Evolutionary conservation across 2,888 invertebrate genomes (phyloP).

Genomic region (Teleogryllus oceanicus): DNA sequence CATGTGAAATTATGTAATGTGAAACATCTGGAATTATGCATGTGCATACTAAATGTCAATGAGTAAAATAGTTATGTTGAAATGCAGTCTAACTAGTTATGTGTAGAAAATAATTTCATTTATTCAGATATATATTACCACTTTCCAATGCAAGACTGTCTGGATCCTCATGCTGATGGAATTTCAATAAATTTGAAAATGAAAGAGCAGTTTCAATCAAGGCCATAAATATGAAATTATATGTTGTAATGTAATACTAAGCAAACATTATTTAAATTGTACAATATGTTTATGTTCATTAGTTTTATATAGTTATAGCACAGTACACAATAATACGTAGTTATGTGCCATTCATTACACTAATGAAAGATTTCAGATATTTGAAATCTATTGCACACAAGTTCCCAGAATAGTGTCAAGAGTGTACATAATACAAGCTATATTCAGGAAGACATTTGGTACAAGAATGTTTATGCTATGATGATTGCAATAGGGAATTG

Average conservation of each 20-base stretch:
- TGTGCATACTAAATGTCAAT: background rate
- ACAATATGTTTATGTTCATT: background rate
- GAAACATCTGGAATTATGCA: background rate
- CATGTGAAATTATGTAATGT: constrained; percentile 5
- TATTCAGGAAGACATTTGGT: too few species aligned
- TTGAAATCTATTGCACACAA: background rate
- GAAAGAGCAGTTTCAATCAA: background rate
- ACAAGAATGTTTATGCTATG: too few species aligned
- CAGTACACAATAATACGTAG: background rate
- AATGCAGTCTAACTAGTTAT: background rate
- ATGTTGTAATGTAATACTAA: background rate
- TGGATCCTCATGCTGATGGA: background rate
- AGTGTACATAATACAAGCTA: too few species aligned
- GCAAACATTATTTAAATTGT: background rate
- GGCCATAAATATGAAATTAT: background rate
- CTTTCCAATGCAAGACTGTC: background rate
- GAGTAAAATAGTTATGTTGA: background rate
- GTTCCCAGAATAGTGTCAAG: too few species aligned
- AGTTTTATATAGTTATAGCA: constrained; percentile 7
- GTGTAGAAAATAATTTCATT: background rate
- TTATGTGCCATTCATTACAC: constrained; percentile 8
- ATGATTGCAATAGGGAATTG: background rate
- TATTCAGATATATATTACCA: background rate
- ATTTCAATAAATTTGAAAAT: background rate
- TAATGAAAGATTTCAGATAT: background rate